Evolutionary conservation across 35 echinoderm and acorn worm species (phyloP).

Genomic region (Nesometra sesokonis): DNA sequence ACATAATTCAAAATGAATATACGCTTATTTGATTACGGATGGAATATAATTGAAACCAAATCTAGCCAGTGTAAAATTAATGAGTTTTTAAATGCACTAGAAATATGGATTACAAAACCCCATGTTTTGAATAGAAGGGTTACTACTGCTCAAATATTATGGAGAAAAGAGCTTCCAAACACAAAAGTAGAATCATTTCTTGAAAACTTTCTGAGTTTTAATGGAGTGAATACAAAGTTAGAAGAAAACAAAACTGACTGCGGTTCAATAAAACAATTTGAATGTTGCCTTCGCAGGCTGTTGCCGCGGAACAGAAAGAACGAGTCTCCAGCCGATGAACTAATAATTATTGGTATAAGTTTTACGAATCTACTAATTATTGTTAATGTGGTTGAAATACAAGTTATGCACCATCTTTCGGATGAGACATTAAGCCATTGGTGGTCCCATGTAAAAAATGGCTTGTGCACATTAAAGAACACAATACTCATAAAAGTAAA

Average conservation of each 20-base stretch:
- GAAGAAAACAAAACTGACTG: background rate
- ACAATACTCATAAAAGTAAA: too few species aligned
- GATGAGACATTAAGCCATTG: too few species aligned
- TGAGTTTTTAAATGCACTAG: constrained; percentile 15
- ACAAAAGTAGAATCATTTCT: background rate
- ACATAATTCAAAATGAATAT: background rate
- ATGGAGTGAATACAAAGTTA: background rate
- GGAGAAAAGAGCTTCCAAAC: background rate
- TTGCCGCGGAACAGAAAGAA: background rate
- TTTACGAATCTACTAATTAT: too few species aligned
- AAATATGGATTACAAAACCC: constrained; percentile 66
- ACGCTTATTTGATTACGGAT: background rate
- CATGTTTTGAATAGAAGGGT: constrained; percentile 69
- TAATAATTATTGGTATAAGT: background rate
- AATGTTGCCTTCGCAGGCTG: background rate
- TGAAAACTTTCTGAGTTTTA: background rate
- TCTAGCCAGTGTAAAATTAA: background rate
- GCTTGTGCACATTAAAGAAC: too few species aligned
- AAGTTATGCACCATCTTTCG: too few species aligned
- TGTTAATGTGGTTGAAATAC: too few species aligned
- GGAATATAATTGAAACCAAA: background rate
- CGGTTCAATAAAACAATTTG: background rate
- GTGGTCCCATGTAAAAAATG: too few species aligned
- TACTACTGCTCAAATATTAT: background rate
- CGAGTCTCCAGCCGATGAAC: background rate